These are phyloP conservation scores for Carcharodon carcharias DNA, from an alignment of 2,797 vertebrate species.

Conservation along the genomic window DNA sequence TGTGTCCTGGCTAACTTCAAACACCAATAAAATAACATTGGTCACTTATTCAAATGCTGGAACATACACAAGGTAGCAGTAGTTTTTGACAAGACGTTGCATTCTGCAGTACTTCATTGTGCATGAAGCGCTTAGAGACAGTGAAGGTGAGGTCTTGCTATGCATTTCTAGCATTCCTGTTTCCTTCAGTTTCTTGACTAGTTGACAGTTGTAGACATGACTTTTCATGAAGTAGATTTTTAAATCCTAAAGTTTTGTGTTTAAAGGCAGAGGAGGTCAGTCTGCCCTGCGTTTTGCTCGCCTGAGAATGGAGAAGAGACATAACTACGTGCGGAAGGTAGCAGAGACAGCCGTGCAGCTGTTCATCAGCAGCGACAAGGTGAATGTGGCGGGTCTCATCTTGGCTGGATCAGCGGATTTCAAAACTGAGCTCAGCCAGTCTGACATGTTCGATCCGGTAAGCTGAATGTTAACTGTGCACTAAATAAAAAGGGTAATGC, in stretches of 20 bases:
- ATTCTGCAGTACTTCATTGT: not conserved
- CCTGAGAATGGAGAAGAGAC: conserved; percentile 96
- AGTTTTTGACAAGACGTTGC: not conserved
- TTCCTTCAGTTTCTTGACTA: not conserved
- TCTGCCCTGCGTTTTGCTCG: conserved; percentile 97
- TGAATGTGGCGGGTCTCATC: conserved; percentile 95
- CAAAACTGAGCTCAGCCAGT: conserved; percentile 97
- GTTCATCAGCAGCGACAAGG: conserved; percentile 96
- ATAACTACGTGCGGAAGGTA: conserved; percentile 98
- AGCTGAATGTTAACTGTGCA: conserved; percentile 44
- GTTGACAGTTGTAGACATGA: not conserved
- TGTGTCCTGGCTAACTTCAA: not conserved
- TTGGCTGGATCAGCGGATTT: conserved; percentile 96
- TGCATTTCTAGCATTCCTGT: not conserved
- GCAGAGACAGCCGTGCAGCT: conserved; percentile 97
- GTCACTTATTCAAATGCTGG: not conserved
- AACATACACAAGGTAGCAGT: not conserved
- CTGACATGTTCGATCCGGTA: conserved; percentile 99
- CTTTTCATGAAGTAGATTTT: not conserved
- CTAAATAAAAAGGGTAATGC: not conserved
- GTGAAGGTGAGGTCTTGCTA: not conserved
- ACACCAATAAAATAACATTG: not conserved
- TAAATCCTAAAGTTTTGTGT: not conserved
- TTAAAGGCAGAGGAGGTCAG: conserved; percentile 90
- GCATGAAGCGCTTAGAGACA: not conserved